Base-by-base conservation (phyloP, 2,888 invertebrate species). In the Drosophila nigricruria region DNA sequence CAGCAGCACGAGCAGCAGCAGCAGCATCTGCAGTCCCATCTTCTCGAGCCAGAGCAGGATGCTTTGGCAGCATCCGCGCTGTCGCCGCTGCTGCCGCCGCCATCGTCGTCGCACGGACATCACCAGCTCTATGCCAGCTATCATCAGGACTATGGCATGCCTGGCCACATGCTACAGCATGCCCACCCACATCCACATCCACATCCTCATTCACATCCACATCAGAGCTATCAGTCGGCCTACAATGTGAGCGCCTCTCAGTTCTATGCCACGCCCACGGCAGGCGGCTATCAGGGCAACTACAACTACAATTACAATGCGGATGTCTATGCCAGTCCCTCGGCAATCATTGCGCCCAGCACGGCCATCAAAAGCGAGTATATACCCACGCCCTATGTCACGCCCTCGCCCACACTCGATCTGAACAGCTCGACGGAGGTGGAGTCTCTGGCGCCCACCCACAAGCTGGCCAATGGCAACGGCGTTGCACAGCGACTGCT, bases 321-420 rank as follows among this genome's bases (percentile, higher is more conserved):
- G 9, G 87, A 88, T 23, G 69, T 64, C 2, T 89, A 90, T 54
- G 69, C 87, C 40, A 59, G 75, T 40, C 36, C 79, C 60, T 63
- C 81, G 14, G 61, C 88, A 6, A 25, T 62, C 8, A 69, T 66
- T 8, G 23, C 38, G 47, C 70, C 18, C 9, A 69, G 64, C 30
- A 14, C 49, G 30, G 53, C 67, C 76, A 32, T 90, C 43, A 92
- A 91, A 58, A 90, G 81, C 70, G 92, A 91, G 56, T 89, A 86
- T 62, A 80, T 90, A 65, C 90, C 89, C 65, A 89, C 90, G 50
- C 92, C 92, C 1, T 92, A 92, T 63, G 92, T 92, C 9, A 92
- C 92, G 53, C 92, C 92, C 0, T 92, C 92, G 59, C 92, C 92
- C 40, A 92, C 92, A 5, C 77, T 92, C 71, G 92, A 92, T 64